These are phyloP conservation scores for Boloria euphrosyne DNA, from an alignment of 2,888 invertebrate genomes.

Conservation along the genomic window DNA sequence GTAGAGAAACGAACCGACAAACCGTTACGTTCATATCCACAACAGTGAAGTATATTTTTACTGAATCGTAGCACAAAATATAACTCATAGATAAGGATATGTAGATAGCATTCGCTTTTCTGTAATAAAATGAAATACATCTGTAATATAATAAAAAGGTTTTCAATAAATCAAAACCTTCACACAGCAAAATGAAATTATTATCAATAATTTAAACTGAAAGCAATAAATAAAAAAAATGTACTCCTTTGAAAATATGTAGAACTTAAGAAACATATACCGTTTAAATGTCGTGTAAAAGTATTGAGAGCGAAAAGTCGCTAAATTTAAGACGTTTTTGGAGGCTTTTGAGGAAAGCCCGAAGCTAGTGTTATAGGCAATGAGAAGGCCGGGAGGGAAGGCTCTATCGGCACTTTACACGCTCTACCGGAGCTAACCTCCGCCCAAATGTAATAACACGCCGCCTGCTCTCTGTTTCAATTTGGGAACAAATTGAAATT, in stretches of 20 bases:
- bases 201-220: too few species aligned
- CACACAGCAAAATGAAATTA: too few species aligned
- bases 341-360: conserved; percentile 79
- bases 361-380: conserved; percentile 78
- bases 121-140: too few species aligned
- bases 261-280: conserved; percentile 42
- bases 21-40: conserved; percentile 50
- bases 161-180: neutral
- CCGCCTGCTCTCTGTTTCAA: conserved; percentile 81
- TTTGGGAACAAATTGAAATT: conserved; percentile 83
- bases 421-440: conserved; percentile 79
- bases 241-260: neutral
- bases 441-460: conserved; percentile 80
- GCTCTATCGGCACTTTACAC: conserved; percentile 80
- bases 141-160: too few species aligned
- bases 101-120: neutral
- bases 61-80: conserved; percentile 20
- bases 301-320: conserved; percentile 78
- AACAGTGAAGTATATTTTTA: conserved; percentile 59
- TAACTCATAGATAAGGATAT: conserved; percentile 21
- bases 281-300: conserved; percentile 74
- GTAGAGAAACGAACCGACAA: conserved; percentile 48
- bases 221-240: neutral
- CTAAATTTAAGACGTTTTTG: conserved; percentile 78
- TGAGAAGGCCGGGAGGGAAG: conserved; percentile 76